Conservation (phyloP, 1,140 invertebrate species). For the Dendrolimus punctatus region DNA sequence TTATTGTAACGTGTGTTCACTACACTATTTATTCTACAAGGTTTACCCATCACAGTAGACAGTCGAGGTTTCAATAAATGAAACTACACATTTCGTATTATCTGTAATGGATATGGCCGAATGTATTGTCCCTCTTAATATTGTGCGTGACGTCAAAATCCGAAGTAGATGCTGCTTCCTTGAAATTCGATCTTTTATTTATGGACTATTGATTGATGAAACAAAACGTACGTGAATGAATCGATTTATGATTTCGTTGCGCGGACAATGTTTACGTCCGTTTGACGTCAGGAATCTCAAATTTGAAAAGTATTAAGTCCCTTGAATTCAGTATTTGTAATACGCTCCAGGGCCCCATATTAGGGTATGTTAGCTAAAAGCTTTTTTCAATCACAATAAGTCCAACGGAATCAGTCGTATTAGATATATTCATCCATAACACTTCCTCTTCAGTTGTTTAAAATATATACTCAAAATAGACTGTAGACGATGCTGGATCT, state of each 20-base stretch:
- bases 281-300: conserved; percentile 61
- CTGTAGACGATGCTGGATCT: too few species aligned
- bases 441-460: too few species aligned
- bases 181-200: conserved; percentile 60
- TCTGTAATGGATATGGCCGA: conserved; percentile 1
- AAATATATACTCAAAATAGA: too few species aligned
- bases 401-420: too few species aligned
- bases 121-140: conserved; percentile 9
- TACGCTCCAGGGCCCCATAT: not conserved
- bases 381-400: too few species aligned
- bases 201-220: conserved; percentile 61
- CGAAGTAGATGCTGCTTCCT: conserved; percentile 41
- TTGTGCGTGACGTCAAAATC: conserved; percentile 52
- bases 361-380: not conserved
- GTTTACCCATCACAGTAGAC: too few species aligned
- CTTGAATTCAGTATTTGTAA: conserved; percentile 22
- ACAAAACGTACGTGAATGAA: conserved; percentile 62
- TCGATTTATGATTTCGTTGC: conserved; percentile 58
- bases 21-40: too few species aligned
- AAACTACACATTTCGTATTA: not conserved
- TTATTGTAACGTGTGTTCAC: too few species aligned
- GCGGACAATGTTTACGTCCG: conserved; percentile 49
- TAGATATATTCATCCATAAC: too few species aligned
- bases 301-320: conserved; percentile 34
- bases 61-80: not conserved